phyloP scores from a whole-genome alignment of 2,797 vertebrate genomes.

The Geotrypetes seraphini region DNA sequence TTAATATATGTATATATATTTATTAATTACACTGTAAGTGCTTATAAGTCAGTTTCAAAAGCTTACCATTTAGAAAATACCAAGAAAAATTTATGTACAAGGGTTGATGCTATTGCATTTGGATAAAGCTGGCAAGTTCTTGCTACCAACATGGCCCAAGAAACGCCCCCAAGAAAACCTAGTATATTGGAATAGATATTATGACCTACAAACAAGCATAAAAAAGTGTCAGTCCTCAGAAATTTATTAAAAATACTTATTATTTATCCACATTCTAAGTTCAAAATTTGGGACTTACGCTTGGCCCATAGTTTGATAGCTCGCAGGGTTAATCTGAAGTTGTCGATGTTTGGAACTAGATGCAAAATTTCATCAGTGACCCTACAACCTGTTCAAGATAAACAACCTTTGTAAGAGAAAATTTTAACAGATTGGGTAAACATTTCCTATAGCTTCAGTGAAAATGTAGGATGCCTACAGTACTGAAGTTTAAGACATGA shows the following conservation, averaged over 20 bases:
- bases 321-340: conserved; percentile 81
- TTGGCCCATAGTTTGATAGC: conserved; percentile 90
- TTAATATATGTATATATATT: too few species aligned
- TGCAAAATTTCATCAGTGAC: conserved; percentile 84
- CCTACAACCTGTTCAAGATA: conserved; percentile 75
- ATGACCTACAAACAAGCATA: conserved; percentile 68
- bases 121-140: conserved; percentile 98
- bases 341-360: conserved; percentile 76
- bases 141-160: conserved; percentile 98
- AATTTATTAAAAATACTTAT: too few species aligned
- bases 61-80: conserved; percentile 98
- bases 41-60: conserved; percentile 47
- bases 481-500: too few species aligned
- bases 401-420: too few species aligned
- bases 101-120: conserved; percentile 93
- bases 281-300: conserved; percentile 62
- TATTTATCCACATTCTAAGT: too few species aligned
- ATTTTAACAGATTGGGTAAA: too few species aligned
- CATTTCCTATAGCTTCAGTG: too few species aligned
- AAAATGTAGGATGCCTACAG: too few species aligned
- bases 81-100: conserved; percentile 98
- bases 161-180: conserved; percentile 95
- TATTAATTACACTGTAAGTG: too few species aligned
- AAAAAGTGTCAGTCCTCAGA: conserved; percentile 29
- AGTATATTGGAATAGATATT: conserved; percentile 98